Evolutionary conservation across 2,113 vertebrate genomes (phyloP), one percentile per base, ranked within the genome.

Genomic region (Pluvianellus socialis): DNA sequence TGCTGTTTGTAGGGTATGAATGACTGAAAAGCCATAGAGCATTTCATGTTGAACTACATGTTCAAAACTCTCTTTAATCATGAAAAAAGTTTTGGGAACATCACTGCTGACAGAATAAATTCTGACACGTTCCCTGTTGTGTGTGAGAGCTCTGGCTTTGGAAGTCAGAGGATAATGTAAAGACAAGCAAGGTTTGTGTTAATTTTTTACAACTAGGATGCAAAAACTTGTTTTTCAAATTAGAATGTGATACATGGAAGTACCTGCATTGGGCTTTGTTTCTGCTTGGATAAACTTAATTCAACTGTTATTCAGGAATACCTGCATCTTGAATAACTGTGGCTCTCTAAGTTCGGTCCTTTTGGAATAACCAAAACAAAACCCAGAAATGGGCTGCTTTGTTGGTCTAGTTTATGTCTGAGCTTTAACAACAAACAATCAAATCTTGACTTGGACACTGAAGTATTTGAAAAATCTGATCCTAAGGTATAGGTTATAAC

Each of bases 171-270:
- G 22, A 15, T 38, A 59, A 83, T 9, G 4, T 49, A 26, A 45
- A 61, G 83, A 18, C 6, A 35, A 80, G 58, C 62, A 35, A 45
- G 50, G 63, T 62, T 86, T 67, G 26, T 77, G 32, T 27, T 67
- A 80, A 35, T n/a, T 68, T 89, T 88, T 87, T n/a, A 62, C 42
- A 84, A 20, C 30, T 23, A 15, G n/a, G n/a, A 16, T 79, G 23
- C 22, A 50, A 75, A 87, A 68, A 4, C 2, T 38, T 47, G 21
- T 32, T 82, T 68, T 59, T 82, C 28, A n/a, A 5, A 5, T 74
- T 30, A 61, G 30, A 68, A 35, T 52, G 23, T 21, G 33, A 6
- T 68, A 42, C 0, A 0, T 42, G 0, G 2, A 75, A 26, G 38
- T 72, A 12, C 55, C 40, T 75, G 9, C 18, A 4, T 42, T 32